Evolutionary conservation across 53 echinoderm and acorn worm genomes (phyloP), one percentile per base, ranked within the genome.

Genomic region (Stichopus horrens): DNA sequence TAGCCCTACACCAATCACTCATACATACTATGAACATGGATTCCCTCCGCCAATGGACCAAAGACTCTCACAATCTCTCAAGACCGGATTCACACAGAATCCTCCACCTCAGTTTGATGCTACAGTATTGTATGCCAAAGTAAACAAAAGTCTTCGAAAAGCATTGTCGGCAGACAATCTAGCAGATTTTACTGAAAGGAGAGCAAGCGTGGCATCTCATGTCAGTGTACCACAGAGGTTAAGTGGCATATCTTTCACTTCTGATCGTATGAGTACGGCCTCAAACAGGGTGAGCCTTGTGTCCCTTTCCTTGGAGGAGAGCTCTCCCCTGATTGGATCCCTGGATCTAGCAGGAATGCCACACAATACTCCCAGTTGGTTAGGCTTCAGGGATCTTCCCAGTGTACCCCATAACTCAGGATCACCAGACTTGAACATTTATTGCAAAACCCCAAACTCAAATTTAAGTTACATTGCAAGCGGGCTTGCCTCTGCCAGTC

Each of bases 21-120:
- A 96, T 56, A 94, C 96, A 1, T 96, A 96, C 86, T 94, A 92
- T 86, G 94, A 96, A 74, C 91, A 92, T 73, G 81, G 74, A 52
- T 85, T 90, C 22, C 71, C 56, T 2, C 22, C 71, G 2, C 21
- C 9, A 9, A 60, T 53, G 55, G 57, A 7, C 23, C 9, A 74
- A 54, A 59, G 55, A 22, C 52, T 57, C 9, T 11, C 80, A 80
- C 86, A 73, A 23, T 55, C 74, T 51, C 7, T 68, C 16, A 60
- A 54, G 60, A 68, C 75, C 74, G 51, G 79, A 53, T 75, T 86
- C 23, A 18, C 23, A 76, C 74, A 74, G 54, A 75, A 16, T 21
- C 87, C 54, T 9, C 86, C 92, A 5, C 81, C 76, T 9, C 90
- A 92, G 59, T 86, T 81, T 21, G 89, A 90, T 23, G 89, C 91